phyloP scores from a whole-genome alignment of 2,797 vertebrate species.

The Australoheros facetus region DNA sequence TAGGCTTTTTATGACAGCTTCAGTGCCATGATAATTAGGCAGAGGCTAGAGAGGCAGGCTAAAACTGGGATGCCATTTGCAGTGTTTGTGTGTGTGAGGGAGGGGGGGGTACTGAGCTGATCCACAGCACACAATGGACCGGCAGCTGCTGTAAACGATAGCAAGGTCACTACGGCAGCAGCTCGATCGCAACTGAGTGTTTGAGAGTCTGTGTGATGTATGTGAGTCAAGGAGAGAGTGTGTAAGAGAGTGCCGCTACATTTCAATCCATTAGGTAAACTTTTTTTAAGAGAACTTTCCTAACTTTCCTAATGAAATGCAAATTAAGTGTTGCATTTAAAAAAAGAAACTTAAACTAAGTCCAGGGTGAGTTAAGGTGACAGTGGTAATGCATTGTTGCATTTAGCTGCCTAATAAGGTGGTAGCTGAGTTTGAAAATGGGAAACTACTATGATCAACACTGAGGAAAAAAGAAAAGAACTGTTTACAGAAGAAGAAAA shows the following conservation, averaged over 20 bases:
- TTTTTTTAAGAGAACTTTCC: slow-evolving; percentile 12
- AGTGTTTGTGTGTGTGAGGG: slow-evolving; percentile 19
- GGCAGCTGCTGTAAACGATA: slow-evolving; percentile 70
- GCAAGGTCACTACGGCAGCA: slow-evolving; percentile 56
- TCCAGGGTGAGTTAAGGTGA: not conserved
- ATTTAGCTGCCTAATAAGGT: not conserved
- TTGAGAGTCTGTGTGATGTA: slow-evolving; percentile 11
- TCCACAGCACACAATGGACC: slow-evolving; percentile 57
- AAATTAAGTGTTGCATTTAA: slow-evolving; percentile 15
- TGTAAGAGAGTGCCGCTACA: not conserved
- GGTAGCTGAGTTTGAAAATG: not conserved
- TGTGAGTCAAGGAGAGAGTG: slow-evolving; percentile 9
- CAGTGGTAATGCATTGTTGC: not conserved
- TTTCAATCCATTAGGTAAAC: slow-evolving; percentile 33
- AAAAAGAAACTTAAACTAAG: not conserved
- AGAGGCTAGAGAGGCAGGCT: slow-evolving; percentile 33
- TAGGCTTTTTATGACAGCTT: slow-evolving; percentile 51
- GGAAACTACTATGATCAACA: not conserved
- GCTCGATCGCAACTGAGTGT: slow-evolving; percentile 26
- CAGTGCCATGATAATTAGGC: slow-evolving; percentile 61
- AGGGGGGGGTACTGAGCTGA: slow-evolving; percentile 43
- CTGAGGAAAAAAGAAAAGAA: not conserved
- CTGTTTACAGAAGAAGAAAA: not conserved
- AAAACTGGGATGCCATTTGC: slow-evolving; percentile 54
- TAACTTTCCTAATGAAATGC: slow-evolving; percentile 34